Conservation (phyloP, 2,888 invertebrate genomes). For the Gisinianus flammeolus region DNA sequence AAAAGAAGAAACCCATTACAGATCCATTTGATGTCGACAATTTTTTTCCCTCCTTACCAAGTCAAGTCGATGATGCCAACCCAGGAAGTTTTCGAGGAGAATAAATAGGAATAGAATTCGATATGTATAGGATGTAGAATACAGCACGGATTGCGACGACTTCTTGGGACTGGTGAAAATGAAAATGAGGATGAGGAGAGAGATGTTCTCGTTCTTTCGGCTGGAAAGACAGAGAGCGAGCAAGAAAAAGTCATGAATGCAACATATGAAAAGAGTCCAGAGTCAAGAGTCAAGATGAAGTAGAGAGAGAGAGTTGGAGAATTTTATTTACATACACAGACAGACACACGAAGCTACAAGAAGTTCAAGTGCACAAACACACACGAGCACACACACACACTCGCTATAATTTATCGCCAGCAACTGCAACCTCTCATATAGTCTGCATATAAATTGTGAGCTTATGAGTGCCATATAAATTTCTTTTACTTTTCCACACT, state of each 20-base stretch:
- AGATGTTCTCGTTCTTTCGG: neutral
- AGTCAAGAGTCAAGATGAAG: neutral
- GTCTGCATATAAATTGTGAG: neutral
- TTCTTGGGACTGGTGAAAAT: neutral
- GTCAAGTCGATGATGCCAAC: too few species aligned
- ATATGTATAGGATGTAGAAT: too few species aligned
- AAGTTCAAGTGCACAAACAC: neutral
- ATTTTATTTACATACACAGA: neutral
- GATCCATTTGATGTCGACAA: constrained; percentile 42
- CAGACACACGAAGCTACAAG: neutral
- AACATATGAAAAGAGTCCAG: neutral
- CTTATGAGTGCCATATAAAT: constrained; percentile 8
- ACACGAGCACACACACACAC: neutral
- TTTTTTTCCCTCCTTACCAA: constrained; percentile 28
- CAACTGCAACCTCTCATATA: constrained; percentile 6
- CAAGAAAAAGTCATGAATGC: neutral
- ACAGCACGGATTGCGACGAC: too few species aligned
- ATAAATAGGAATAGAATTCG: too few species aligned
- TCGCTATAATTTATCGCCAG: constrained; percentile 8
- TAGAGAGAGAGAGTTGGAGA: neutral
- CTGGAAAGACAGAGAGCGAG: neutral
- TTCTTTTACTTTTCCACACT: neutral
- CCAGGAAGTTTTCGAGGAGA: too few species aligned
- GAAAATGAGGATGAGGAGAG: neutral
- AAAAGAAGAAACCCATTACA: constrained; percentile 9